These are phyloP conservation scores for Sparus aurata DNA, from an alignment of 2,797 vertebrate genomes.

Conservation along the genomic window DNA sequence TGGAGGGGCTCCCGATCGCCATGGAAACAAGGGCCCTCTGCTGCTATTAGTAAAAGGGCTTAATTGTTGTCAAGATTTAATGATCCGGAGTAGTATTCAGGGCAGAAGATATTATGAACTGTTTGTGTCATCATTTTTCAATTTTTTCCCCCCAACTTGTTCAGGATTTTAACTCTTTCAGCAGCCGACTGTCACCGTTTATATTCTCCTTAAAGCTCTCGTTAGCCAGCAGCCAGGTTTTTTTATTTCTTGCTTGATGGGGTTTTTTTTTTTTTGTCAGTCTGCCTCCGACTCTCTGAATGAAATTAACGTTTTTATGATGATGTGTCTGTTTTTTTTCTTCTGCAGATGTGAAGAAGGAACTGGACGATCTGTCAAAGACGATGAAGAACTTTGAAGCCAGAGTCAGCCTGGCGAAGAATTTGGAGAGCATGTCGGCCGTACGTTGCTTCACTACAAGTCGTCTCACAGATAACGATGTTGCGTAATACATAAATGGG, in stretches of 20 bases:
- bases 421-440: conserved; percentile 88
- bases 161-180: conserved; percentile 83
- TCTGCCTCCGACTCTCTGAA: conserved; percentile 2
- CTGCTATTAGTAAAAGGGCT: conserved; percentile 96
- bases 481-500: background rate
- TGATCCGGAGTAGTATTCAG: conserved; percentile 97
- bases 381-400: conserved; percentile 94
- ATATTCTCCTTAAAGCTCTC: conserved; percentile 28
- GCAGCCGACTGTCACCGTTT: conserved; percentile 41
- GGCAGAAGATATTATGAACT: conserved; percentile 98
- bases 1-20: conserved; percentile 96
- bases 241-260: background rate
- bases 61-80: conserved; percentile 99
- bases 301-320: conserved; percentile 25
- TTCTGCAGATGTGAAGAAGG: conserved; percentile 90
- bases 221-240: conserved; percentile 1
- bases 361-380: conserved; percentile 91
- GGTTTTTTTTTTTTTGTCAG: conserved; percentile 34
- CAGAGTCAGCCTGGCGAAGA: conserved; percentile 90
- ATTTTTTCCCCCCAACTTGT: conserved; percentile 81
- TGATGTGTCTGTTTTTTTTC: conserved; percentile 22
- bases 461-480: background rate
- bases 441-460: conserved; percentile 80
- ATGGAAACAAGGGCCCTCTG: conserved; percentile 95
- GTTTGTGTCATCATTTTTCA: conserved; percentile 94